These are phyloP conservation scores for Epizoanthus ramosus DNA, from an alignment of 92 coral and sea anemone genomes.

Conservation along the genomic window DNA sequence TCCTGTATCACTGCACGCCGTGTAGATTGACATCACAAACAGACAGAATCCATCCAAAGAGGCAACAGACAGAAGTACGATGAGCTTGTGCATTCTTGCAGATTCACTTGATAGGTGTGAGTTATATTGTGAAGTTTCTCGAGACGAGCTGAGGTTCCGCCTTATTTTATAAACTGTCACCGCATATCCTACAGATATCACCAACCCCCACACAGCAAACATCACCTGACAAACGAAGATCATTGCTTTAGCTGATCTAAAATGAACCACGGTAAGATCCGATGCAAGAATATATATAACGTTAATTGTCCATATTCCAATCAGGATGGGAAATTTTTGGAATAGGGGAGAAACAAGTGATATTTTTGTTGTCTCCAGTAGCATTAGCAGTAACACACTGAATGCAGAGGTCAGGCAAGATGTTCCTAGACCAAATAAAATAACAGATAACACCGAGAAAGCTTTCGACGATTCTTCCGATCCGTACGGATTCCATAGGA, in stretches of 20 bases:
- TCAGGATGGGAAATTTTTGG: conserved; percentile 47
- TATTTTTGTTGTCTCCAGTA: conserved; percentile 61
- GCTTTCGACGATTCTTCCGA: conserved; percentile 37
- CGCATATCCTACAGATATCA: conserved; percentile 58
- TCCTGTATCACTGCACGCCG: conserved; percentile 43
- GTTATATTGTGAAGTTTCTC: conserved; percentile 31
- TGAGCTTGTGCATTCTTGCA: conserved; percentile 43
- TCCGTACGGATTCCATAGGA: conserved; percentile 67
- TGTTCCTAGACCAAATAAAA: conserved; percentile 61
- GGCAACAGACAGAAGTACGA: conserved; percentile 39
- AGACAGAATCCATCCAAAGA: conserved; percentile 45
- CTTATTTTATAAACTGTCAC: conserved; percentile 48
- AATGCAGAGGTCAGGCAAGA: conserved; percentile 69
- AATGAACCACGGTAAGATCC: conserved; percentile 52
- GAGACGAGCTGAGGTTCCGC: conserved; percentile 56
- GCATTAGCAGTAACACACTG: conserved; percentile 60
- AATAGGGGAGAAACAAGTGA: conserved; percentile 50
- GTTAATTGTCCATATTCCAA: conserved; percentile 50
- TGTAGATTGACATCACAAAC: conserved; percentile 56
- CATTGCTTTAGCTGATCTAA: conserved; percentile 51
- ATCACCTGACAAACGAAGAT: conserved; percentile 63
- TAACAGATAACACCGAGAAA: conserved; percentile 40
- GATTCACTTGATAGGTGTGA: conserved; percentile 47
- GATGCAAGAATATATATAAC: conserved; percentile 55
- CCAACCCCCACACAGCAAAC: conserved; percentile 76